Evolutionary conservation across 2,888 invertebrate species (phyloP).

Genomic region (Pandemis cinnamomeana): DNA sequence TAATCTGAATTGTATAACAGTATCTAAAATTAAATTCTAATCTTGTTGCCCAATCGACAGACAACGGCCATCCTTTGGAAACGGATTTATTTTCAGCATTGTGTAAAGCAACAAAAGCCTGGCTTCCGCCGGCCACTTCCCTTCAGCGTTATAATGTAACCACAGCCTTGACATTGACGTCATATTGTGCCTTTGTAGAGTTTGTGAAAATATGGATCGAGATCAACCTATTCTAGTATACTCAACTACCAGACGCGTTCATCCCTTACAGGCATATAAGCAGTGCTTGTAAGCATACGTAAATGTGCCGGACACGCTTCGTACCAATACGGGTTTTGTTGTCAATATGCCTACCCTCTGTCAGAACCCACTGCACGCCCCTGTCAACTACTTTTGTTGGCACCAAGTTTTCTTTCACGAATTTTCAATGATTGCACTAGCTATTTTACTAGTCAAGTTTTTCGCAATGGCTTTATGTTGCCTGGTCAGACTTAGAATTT

Average conservation of each 20-base stretch:
- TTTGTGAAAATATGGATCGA: neutral
- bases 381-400: neutral
- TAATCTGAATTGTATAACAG: slow-evolving; percentile 3
- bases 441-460: no score
- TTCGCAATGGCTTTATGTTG: no score
- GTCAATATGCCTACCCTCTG: no score
- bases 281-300: no score
- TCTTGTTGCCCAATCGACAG: slow-evolving; percentile 27
- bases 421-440: no score
- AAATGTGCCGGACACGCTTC: no score
- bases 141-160: slow-evolving; percentile 21
- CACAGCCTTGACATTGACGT: slow-evolving; percentile 40
- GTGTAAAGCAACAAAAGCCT: slow-evolving; percentile 39
- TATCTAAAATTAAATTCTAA: slow-evolving; percentile 8
- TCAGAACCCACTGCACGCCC: no score
- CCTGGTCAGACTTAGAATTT: no score
- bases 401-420: no score
- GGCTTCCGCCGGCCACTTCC: slow-evolving; percentile 33
- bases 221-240: neutral
- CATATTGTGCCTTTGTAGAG: slow-evolving; percentile 16
- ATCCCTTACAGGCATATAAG: no score
- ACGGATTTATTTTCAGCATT: slow-evolving; percentile 37
- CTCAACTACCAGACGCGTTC: no score
- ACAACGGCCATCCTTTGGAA: slow-evolving; percentile 22
- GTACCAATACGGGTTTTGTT: no score